phyloP scores from a whole-genome alignment of 2,113 vertebrate species.

The Sarotherodon lohbergeri region DNA sequence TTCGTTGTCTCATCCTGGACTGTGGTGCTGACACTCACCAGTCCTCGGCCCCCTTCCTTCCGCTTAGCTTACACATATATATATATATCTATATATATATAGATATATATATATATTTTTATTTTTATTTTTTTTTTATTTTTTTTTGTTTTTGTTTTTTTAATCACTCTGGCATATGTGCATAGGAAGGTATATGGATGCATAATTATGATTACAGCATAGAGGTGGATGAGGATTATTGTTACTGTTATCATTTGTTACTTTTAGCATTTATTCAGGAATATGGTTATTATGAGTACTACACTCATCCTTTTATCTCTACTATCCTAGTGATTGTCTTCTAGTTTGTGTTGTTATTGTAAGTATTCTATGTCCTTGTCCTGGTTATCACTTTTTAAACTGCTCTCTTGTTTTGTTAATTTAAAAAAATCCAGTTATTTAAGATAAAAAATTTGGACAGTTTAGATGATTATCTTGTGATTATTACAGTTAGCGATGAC shows the following conservation, averaged over 20 bases:
- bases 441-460: not conserved
- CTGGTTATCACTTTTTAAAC: not conserved
- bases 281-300: not conserved
- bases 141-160: not conserved
- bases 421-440: not conserved
- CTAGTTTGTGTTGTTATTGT: not conserved
- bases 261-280: not conserved
- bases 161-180: not conserved
- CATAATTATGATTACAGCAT: not conserved
- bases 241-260: not conserved
- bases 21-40: too few species aligned
- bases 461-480: not conserved
- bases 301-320: not conserved
- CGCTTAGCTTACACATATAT: too few species aligned
- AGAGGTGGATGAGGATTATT: not conserved
- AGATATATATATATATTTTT: accelerated
- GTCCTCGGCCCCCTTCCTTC: too few species aligned
- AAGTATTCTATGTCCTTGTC: not conserved
- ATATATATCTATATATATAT: too few species aligned
- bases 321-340: not conserved
- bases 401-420: not conserved
- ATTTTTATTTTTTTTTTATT: too few species aligned
- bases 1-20: too few species aligned
- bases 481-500: not conserved
- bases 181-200: not conserved